These are phyloP conservation scores for Centrocercus urophasianus DNA, from an alignment of 2,113 vertebrate species.

Conservation along the genomic window DNA sequence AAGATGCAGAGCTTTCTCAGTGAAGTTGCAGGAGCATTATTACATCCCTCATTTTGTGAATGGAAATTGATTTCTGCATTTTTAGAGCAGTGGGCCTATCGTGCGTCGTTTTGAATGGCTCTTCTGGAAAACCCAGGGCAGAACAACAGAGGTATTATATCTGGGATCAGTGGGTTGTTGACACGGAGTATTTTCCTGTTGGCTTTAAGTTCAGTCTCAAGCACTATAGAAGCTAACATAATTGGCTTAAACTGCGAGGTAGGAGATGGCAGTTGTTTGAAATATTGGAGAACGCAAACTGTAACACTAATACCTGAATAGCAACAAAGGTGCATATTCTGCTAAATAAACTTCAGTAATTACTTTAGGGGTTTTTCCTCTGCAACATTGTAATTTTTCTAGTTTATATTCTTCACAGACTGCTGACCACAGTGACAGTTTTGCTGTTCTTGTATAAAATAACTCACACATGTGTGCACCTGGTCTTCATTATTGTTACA, in stretches of 20 bases:
- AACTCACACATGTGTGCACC: constrained; percentile 64
- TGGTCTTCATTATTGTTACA: constrained; percentile 66
- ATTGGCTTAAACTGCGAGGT: background rate
- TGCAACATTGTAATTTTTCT: constrained; percentile 65
- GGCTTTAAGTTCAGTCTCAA: constrained; percentile 10
- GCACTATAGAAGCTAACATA: constrained; percentile 3
- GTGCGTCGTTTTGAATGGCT: background rate
- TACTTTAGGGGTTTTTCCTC: constrained; percentile 71
- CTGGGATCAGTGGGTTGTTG: background rate
- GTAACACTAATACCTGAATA: constrained; percentile 48
- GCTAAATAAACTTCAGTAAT: constrained; percentile 67
- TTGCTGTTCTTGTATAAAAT: constrained; percentile 71
- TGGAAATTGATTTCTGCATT: background rate
- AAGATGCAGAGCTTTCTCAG: background rate
- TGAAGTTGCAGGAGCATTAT: background rate
- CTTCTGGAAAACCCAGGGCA: background rate
- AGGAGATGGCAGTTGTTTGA: constrained; percentile 35
- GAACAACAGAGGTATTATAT: background rate
- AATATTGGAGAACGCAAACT: background rate
- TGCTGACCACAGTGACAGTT: constrained; percentile 76
- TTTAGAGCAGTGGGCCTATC: fast-evolving
- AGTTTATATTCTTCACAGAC: constrained; percentile 61
- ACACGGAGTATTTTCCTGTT: background rate
- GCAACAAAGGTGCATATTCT: constrained; percentile 60
- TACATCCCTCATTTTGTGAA: background rate